Evolutionary conservation across 1,140 invertebrate species (phyloP), one percentile per base, ranked within the genome.

Genomic region (Schlechtendalia chinensis): DNA sequence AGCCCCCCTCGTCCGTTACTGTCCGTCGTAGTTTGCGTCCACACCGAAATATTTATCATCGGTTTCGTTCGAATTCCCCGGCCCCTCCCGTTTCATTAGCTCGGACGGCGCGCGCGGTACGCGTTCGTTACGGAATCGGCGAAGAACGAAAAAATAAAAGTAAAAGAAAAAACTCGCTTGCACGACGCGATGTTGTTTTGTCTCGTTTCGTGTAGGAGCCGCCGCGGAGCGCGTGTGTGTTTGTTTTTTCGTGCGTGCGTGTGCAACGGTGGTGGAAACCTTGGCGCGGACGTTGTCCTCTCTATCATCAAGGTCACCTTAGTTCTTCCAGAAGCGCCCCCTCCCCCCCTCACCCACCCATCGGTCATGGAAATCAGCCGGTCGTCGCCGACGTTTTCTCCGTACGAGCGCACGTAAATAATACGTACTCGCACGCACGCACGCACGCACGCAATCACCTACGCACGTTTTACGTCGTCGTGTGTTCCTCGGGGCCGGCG

Each of bases 281-380:
- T 79, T 79, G 75, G 17, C n/a, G 32, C 75, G 75, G 75, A 29
- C 75, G 24, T 79, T 79, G 75, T 79, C 58, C 75, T 79, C 75
- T 79, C 39, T 79, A 79, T 79, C 58, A n/a, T 50, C 75, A 79
- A 79, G 75, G 75, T 79, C 75, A 63, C 17, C 53, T 56, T 74
- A 32, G 22, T 19, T 74, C 71, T 56, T 74, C 17, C 50, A 53
- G 71, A 56, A n/a, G n/a, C n/a, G 69, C 8, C 22, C 17, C 65
- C 65, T 4, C 81, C 67, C 81, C 82, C 71, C 82, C 54, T 39
- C 82, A 39, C 22, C 8, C 14, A 22, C 3, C n/a, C 16, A 8
- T 39, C 32, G 32, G 32, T n/a, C n/a, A 39, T 39, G 3, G 32
- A 8, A n/a, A n/a, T n/a, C 22, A 10, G 24, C 16, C 22, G n/a